Evolutionary conservation across 2,888 invertebrate species (phyloP), one percentile per base, ranked within the genome.

Genomic region (Sycophila texana): DNA sequence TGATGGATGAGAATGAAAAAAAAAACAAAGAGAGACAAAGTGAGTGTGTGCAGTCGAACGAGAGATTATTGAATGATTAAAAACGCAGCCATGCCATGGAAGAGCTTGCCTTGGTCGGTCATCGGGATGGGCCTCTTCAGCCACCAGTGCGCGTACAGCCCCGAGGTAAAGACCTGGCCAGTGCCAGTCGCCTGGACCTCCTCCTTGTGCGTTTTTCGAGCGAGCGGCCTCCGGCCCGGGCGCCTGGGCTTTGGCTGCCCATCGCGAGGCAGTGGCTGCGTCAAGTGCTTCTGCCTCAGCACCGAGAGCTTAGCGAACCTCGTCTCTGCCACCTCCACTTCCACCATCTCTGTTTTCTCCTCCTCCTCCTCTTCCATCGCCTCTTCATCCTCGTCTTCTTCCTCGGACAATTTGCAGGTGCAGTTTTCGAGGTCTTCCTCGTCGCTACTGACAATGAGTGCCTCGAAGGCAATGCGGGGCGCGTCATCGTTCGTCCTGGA

Each of bases 101-200:
- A 89, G 89, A 84, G 85, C 78, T 90, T 90, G 90, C 90, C 90
- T 90, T 88, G 88, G 39, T 80, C 77, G 30, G 30, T 74, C 65
- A 84, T 83, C 80, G 95, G 95, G 89, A 96, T 92, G 88, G 95
- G 95, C 89, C 95, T 96, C 93, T 97, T 97, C 92, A 96, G 94
- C 96, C 96, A 97, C 97, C 97, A 97, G 92, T 97, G 97, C 83
- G 96, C 96, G 91, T 97, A 97, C 91, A 97, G 92, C 87, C 96
- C 96, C 67, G 96, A 96, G 80, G 95, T 95, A 91, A 95, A 97
- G 88, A 95, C 92, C 90, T 93, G 90, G 13, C n/a, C 70, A 5
- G n/a, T 55, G 16, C 18, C 16, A 2, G 30, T 58, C 16, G 26
- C 20, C 16, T 76, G 57, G 7, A 63, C 60, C 5, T 67, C 58